Percentiles rank a stretch among this genome's conserved stretches.
phyloP scores from a whole-genome alignment of 1,140 invertebrate genomes.

The Drosophila nigrodunni region DNA sequence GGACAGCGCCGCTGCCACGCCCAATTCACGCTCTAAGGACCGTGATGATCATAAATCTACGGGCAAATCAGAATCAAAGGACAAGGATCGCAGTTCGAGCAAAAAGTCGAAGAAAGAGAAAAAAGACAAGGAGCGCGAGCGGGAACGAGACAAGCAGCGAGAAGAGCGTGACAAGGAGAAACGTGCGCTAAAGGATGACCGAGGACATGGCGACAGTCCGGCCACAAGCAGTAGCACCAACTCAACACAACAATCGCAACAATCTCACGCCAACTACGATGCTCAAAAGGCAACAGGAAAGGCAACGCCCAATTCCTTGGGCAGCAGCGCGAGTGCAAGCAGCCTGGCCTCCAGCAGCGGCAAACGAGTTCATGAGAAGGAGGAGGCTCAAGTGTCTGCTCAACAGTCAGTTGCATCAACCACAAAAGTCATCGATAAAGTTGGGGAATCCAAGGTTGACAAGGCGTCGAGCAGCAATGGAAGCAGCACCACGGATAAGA shows the following conservation, averaged over 20 bases:
- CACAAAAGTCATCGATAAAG: conserved; percentile 51
- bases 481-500: conserved; percentile 85
- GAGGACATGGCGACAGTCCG: conserved; percentile 59
- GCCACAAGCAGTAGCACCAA: conserved; percentile 23
- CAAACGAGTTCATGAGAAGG: conserved; percentile 48
- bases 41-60: conserved; percentile 83
- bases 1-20: conserved; percentile 21
- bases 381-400: conserved; percentile 25
- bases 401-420: background rate
- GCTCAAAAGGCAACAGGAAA: conserved; percentile 72
- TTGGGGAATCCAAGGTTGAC: conserved; percentile 37
- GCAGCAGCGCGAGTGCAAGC: conserved; percentile 61
- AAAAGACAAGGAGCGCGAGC: conserved; percentile 86
- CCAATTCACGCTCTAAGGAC: conserved; percentile 63
- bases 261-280: conserved; percentile 30
- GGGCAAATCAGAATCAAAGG: conserved; percentile 80
- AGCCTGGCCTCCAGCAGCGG: conserved; percentile 41
- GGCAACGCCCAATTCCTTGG: conserved; percentile 63
- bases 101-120: conserved; percentile 86
- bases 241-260: conserved; percentile 23
- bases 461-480: conserved; percentile 79
- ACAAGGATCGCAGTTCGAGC: conserved; percentile 85
- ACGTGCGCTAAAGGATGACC: conserved; percentile 80
- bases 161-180: conserved; percentile 83
- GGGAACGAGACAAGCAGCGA: conserved; percentile 77